phyloP scores from a whole-genome alignment of 1,140 invertebrate genomes.

The Bombus breviceps region DNA sequence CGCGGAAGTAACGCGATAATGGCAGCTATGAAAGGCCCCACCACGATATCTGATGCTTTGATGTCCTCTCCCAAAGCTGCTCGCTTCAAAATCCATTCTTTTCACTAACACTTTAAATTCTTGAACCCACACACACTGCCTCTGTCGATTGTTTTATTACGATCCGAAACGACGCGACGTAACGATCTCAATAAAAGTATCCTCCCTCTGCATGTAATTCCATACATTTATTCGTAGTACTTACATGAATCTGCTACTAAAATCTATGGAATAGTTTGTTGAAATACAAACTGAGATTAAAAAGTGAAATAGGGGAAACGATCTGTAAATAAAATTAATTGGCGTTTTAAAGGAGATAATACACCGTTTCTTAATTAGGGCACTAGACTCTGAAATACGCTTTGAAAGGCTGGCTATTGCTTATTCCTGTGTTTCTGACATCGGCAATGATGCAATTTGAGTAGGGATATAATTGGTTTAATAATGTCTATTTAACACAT shows the following conservation, averaged over 20 bases:
- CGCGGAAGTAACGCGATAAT: conserved; percentile 80
- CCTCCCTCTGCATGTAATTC: conserved; percentile 9
- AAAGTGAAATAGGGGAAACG: neutral
- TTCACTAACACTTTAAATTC: conserved; percentile 53
- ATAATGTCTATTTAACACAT: neutral
- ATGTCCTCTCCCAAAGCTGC: conserved; percentile 67
- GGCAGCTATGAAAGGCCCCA: conserved; percentile 73
- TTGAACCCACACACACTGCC: neutral
- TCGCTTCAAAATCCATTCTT: conserved; percentile 51
- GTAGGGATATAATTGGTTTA: neutral
- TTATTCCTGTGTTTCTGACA: neutral
- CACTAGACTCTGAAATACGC: neutral
- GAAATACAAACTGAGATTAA: neutral
- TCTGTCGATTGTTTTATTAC: conserved; percentile 31
- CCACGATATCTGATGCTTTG: conserved; percentile 76
- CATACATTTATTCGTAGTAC: neutral
- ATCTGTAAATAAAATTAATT: neutral
- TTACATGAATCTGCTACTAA: neutral
- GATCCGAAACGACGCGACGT: neutral
- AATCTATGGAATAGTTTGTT: neutral
- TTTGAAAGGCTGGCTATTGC: neutral
- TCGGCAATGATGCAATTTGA: neutral
- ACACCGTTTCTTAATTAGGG: neutral
- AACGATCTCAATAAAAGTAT: conserved; percentile 23
- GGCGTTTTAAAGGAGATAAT: neutral